Evolutionary conservation across 2,888 invertebrate species (phyloP), one percentile per base, ranked within the genome.

Genomic region (Osmoderma eremita): DNA sequence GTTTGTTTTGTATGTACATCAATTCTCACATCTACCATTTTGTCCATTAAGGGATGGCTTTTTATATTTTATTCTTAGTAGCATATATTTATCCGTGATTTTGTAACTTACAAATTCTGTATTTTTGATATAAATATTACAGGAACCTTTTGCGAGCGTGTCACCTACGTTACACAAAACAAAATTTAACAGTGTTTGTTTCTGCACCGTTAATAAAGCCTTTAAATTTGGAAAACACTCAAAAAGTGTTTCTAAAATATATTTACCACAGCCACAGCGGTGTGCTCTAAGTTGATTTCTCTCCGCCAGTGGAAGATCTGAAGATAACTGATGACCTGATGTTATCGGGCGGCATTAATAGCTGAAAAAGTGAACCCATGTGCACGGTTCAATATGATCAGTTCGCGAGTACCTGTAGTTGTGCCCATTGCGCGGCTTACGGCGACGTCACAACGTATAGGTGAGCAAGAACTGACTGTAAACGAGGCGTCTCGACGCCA

Each of bases 381-480:
- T 58, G 58, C 58, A 58, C 42, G 45, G 22, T 58, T 45, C 58
- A 58, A 42, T 17, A 13, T 45, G 45, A 58, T 12, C 45, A 24
- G 15, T 58, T 24, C 58, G 30, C 58, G 45, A 58, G 58, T 58
- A 30, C 30, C 30, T 30, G 30, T 30, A 2, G 5, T 1, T 58
- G 13, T 8, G 24, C 15, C 45, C 58, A 58, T 22, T 10, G 30
- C 58, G 30, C 58, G 45, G 13, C 39, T 15, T 22, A 30, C 10
- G 3, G 24, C 22, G 24, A 45, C 58, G 45, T 45, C 58, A 58
- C 24, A 30, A 10, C 45, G 58, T 58, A 45, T 45, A 58, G 58
- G 58, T 58, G n/a, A 58, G 45, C 58, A 58, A 58, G 58, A 58
- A 58, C 58, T 58, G 45, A 58, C 45, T 20, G 45, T 58, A 58